Percentiles rank a stretch among this genome's conserved stretches.
These are phyloP conservation scores for Garra rufa DNA, from an alignment of 2,113 vertebrate species.

Conservation along the genomic window DNA sequence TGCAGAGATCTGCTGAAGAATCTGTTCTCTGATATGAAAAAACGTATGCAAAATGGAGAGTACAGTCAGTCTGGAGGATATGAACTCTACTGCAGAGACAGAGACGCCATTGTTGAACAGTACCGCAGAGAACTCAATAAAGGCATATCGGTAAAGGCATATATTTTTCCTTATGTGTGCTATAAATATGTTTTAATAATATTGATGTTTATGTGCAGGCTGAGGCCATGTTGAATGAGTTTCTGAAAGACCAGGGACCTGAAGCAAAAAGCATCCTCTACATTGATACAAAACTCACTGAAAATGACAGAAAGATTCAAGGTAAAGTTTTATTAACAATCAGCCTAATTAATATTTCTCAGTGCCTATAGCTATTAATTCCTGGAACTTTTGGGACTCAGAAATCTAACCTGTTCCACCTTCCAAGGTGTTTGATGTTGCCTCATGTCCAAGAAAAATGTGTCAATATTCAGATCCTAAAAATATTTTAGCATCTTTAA, in stretches of 20 bases:
- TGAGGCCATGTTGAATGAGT: slow-evolving; percentile 49
- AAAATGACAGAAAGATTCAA: slow-evolving; percentile 41
- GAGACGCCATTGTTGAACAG: slow-evolving; percentile 41
- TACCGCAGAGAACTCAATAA: slow-evolving; percentile 56
- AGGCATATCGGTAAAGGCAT: slow-evolving; percentile 61
- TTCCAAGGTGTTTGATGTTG: no score
- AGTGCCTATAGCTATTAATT: background rate
- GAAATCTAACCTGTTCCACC: background rate
- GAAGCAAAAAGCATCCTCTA: slow-evolving; percentile 53
- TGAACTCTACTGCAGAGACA: slow-evolving; percentile 52
- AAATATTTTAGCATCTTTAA: no score
- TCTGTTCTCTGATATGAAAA: slow-evolving; percentile 39
- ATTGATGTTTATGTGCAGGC: slow-evolving; percentile 38
- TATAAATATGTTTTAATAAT: background rate
- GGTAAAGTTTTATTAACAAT: slow-evolving; percentile 20
- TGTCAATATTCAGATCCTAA: no score
- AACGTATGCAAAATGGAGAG: slow-evolving; percentile 32
- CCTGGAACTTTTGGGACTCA: background rate
- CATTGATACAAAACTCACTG: slow-evolving; percentile 46
- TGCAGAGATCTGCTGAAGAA: slow-evolving; percentile 57
- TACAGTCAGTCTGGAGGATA: slow-evolving; percentile 64
- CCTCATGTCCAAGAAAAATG: no score
- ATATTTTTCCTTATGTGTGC: background rate
- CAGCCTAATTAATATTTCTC: background rate
- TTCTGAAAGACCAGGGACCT: slow-evolving; percentile 26